Conservation (phyloP, 2,888 invertebrate species). For the Selenia dentaria region DNA sequence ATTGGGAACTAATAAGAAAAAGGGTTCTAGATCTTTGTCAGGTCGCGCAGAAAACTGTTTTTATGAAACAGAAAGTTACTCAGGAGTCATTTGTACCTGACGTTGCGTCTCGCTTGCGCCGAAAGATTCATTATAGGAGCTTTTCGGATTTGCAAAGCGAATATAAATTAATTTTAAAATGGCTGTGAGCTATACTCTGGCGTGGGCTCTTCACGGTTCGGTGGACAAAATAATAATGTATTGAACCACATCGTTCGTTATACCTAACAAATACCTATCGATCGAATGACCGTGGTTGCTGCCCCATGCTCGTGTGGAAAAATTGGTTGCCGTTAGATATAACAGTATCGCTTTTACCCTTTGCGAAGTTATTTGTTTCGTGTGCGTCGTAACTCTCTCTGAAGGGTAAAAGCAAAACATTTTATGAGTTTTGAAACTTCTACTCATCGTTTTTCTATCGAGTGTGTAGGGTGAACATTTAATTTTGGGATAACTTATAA, state of each 20-base stretch:
- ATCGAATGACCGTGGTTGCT: slow-evolving; percentile 27
- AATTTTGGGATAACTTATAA: no score
- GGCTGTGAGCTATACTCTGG: slow-evolving; percentile 59
- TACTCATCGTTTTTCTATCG: no score
- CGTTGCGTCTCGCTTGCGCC: no score
- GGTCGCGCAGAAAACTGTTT: no score
- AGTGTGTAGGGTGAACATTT: no score
- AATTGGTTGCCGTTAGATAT: slow-evolving; percentile 20
- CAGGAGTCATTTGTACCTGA: no score
- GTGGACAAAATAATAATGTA: slow-evolving; percentile 64
- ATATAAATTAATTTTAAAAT: slow-evolving; percentile 62
- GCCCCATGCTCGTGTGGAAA: slow-evolving; percentile 14
- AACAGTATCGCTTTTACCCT: slow-evolving; percentile 11
- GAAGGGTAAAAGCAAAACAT: not conserved
- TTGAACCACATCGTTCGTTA: slow-evolving; percentile 47
- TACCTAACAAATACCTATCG: slow-evolving; percentile 33
- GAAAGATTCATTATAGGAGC: no score
- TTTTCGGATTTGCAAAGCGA: no score
- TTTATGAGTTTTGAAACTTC: slow-evolving; percentile 7
- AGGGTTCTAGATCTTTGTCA: no score
- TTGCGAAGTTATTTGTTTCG: slow-evolving; percentile 11
- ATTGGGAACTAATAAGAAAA: no score
- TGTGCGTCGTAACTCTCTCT: slow-evolving; percentile 1
- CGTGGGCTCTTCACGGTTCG: slow-evolving; percentile 54
- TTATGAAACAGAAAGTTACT: no score